These are phyloP conservation scores for Steinernema khuongi DNA, from an alignment of 1,140 invertebrate genomes.

Conservation along the genomic window DNA sequence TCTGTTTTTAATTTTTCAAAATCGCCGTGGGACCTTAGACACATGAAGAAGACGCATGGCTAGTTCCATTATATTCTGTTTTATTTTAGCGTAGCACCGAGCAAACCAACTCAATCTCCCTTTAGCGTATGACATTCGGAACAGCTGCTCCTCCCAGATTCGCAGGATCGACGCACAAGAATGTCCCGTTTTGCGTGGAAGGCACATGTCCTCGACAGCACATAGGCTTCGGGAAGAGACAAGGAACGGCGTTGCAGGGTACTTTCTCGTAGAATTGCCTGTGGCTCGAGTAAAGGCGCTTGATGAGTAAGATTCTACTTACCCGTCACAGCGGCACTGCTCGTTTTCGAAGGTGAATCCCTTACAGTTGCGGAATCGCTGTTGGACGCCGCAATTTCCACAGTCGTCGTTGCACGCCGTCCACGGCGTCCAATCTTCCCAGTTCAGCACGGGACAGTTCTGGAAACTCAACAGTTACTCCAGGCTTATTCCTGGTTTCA, in stretches of 20 bases:
- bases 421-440: background rate
- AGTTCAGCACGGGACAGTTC: background rate
- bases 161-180: too few species aligned
- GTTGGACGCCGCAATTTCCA: background rate
- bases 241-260: background rate
- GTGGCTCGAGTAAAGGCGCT: background rate
- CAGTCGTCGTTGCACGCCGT: background rate
- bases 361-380: background rate
- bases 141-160: too few species aligned
- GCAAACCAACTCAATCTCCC: too few species aligned
- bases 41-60: too few species aligned
- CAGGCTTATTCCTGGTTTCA: too few species aligned
- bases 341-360: background rate
- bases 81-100: too few species aligned
- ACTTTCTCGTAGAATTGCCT: background rate
- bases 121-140: too few species aligned
- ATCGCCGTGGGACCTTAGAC: too few species aligned
- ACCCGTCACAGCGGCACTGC: background rate
- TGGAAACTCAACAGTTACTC: too few species aligned
- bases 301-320: background rate
- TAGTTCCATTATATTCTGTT: too few species aligned
- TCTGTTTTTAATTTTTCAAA: too few species aligned
- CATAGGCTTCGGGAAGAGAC: background rate
- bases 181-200: background rate
- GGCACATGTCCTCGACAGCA: background rate